Conservation (phyloP, 2,888 invertebrate species). For the Drosophila suboccidentalis region DNA sequence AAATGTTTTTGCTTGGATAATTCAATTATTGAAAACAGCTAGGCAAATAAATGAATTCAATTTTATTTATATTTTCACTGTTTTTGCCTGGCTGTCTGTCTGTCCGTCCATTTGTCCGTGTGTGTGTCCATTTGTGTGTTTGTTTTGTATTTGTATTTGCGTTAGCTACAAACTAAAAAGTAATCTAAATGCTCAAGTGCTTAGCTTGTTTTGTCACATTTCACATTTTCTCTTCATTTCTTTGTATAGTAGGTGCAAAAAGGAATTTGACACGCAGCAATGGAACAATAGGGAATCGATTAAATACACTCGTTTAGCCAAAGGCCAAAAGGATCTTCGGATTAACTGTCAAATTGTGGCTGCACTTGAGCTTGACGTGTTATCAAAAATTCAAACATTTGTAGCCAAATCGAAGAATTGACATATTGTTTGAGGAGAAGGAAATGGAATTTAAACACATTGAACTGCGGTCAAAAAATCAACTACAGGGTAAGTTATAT, state of each 20-base stretch:
- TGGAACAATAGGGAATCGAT: constrained; percentile 3
- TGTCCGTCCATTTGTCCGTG: constrained; percentile 1
- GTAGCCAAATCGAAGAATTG: neutral
- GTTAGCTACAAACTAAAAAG: constrained; percentile 39
- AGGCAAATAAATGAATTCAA: constrained; percentile 52
- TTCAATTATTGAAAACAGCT: constrained; percentile 69
- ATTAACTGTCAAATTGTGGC: constrained; percentile 11
- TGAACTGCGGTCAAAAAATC: constrained; percentile 33
- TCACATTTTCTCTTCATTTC: constrained; percentile 27
- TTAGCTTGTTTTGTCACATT: constrained; percentile 30
- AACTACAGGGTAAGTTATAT: constrained; percentile 32
- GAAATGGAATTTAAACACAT: neutral
- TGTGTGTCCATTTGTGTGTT: constrained; percentile 8
- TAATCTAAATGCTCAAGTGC: constrained; percentile 45
- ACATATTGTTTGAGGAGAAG: neutral
- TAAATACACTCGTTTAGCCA: constrained; percentile 6
- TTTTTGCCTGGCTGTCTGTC: constrained; percentile 7
- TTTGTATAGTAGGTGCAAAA: constrained; percentile 48
- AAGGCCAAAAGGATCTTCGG: constrained; percentile 1
- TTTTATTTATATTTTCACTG: constrained; percentile 36
- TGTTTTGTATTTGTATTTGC: constrained; percentile 7
- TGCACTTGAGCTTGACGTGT: neutral
- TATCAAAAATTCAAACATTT: neutral
- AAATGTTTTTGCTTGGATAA: constrained; percentile 66
- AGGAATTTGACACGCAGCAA: constrained; percentile 46